These are phyloP conservation scores for Mus spicilegus DNA, from an alignment of 2,113 vertebrate genomes.

Conservation along the genomic window DNA sequence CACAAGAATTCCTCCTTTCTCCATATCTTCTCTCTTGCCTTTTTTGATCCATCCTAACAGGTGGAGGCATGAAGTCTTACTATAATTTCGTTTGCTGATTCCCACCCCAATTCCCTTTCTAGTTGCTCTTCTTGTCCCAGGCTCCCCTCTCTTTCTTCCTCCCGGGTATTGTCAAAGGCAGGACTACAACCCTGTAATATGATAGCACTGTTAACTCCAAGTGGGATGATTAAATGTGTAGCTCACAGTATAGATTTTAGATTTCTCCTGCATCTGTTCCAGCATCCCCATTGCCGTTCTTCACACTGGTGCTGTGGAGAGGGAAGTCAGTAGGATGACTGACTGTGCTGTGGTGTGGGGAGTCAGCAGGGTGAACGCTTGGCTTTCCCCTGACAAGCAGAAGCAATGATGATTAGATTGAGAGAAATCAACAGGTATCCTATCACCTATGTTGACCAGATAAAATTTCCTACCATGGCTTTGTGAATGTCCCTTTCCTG, in stretches of 20 bases:
- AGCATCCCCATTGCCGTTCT: not conserved
- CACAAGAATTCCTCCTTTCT: not conserved
- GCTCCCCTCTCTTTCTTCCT: not conserved
- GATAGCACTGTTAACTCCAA: not conserved
- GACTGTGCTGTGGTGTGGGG: not conserved
- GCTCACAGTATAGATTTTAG: not conserved
- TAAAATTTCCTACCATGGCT: not conserved
- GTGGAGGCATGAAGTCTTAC: not conserved
- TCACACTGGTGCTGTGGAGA: not conserved
- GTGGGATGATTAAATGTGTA: not conserved
- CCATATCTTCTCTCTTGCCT: not conserved
- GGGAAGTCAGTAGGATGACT: not conserved
- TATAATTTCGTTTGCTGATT: not conserved
- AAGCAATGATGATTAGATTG: not conserved
- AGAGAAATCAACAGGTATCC: not conserved
- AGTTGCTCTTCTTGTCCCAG: rapidly evolving
- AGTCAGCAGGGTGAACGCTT: not conserved
- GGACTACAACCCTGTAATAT: not conserved
- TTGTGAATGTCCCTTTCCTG: not conserved
- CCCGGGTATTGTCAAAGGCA: not conserved
- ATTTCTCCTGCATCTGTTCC: not conserved
- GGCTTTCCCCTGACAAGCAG: not conserved
- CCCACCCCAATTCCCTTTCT: not conserved
- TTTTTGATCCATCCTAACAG: not conserved
- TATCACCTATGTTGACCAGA: not conserved